These are phyloP conservation scores for Epizoanthus illoricatus DNA, from an alignment of 92 coral and sea anemone genomes.

Conservation along the genomic window DNA sequence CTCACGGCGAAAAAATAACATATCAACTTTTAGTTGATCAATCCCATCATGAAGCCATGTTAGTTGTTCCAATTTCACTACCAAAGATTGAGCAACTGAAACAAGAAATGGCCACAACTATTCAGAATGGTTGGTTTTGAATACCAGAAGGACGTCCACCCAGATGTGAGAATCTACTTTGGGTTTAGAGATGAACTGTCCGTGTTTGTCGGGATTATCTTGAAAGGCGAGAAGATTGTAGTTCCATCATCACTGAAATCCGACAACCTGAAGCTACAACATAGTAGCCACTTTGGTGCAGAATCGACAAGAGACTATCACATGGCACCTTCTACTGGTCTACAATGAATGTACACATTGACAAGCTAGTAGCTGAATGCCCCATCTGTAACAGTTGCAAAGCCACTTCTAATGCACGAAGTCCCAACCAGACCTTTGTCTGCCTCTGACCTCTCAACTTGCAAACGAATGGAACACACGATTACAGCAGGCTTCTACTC, in stretches of 20 bases:
- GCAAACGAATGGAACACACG: constrained; percentile 32
- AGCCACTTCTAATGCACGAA: constrained; percentile 29
- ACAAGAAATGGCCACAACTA: no score
- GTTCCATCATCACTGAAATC: neutral
- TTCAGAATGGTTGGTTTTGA: no score
- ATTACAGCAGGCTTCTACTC: constrained; percentile 36
- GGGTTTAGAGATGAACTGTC: no score
- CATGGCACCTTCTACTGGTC: constrained; percentile 48
- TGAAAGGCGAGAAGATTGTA: no score
- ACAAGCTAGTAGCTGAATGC: constrained; percentile 35
- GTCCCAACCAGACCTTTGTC: constrained; percentile 28
- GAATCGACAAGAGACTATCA: constrained; percentile 55
- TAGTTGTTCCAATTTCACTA: no score
- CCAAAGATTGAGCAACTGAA: no score
- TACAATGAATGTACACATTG: constrained; percentile 41
- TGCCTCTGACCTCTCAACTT: constrained; percentile 34
- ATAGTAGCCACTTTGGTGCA: constrained; percentile 45
- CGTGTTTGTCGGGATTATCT: no score
- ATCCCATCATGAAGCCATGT: no score
- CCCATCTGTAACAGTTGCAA: constrained; percentile 56
- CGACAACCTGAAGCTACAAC: neutral
- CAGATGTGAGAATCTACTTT: neutral
- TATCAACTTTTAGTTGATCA: no score
- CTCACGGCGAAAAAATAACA: no score
- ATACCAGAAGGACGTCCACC: no score